Evolutionary conservation across 2,888 invertebrate genomes (phyloP), one percentile per base, ranked within the genome.

Genomic region (Melipona beecheii): DNA sequence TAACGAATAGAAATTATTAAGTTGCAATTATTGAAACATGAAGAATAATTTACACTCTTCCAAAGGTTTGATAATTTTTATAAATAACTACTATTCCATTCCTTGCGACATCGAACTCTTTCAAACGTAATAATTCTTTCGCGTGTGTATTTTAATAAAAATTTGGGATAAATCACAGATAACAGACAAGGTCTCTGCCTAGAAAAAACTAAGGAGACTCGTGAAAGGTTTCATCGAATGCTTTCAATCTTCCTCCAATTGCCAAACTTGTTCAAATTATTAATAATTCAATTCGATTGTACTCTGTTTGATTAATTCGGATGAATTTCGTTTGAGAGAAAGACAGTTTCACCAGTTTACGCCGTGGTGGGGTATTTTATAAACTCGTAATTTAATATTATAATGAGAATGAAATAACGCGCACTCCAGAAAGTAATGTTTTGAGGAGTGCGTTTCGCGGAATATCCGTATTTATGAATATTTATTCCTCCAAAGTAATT

Each of bases 181-280:
- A 80, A 5, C 36, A 83, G 74, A 85, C 71, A 80, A 85, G 84
- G 85, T 84, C 77, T 72, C 62, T 72, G n/a, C 43, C 13, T 31
- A 43, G 60, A 85, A 83, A 24, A 86, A 80, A 79, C 60, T 56
- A n/a, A n/a, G 27, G 68, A 58, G 75, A 1, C 9, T 56, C 65
- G 24, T 54, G 78, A 36, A 75, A 58, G 17, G 21, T 49, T 13
- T 56, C 62, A 27, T 36, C 36, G 36, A 72, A 66, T 52, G 73
- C 19, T 69, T 62, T 27, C 36, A 13, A 68, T 13, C 17, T 5
- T 43, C 6, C 4, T 49, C 13, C 15, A 58, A 58, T 36, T 19
- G 17, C n/a, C 9, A 17, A 6, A 13, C 9, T 64, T 21, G 2
- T 13, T 31, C 11, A 13, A 64, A 36, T 64, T 5, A 64, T 64